Evolutionary conservation across 2,797 vertebrate species (phyloP).

Genomic region (Vespertilio murinus): DNA sequence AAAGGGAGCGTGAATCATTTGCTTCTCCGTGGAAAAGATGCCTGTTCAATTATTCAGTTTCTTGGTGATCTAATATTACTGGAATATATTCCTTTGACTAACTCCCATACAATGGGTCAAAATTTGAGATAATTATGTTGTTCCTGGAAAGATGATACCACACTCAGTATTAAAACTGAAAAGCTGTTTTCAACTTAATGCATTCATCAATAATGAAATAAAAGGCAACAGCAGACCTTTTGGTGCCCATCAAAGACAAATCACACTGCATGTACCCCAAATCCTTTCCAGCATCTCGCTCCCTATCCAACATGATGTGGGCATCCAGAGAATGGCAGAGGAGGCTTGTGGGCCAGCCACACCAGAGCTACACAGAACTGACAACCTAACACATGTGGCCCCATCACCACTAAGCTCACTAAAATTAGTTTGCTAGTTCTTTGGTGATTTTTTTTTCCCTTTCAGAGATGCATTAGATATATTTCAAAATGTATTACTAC

Average conservation of each 20-base stretch:
- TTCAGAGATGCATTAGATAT: not conserved
- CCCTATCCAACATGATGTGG: not conserved
- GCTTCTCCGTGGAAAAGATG: constrained; percentile 36
- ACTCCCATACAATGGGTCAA: not conserved
- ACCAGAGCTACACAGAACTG: not conserved
- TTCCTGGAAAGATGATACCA: not conserved
- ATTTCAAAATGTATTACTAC: constrained; percentile 29
- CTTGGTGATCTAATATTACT: not conserved
- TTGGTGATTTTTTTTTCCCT: not conserved
- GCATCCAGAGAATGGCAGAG: not conserved
- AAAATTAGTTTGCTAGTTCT: not conserved
- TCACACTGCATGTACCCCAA: not conserved
- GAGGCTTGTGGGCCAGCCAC: not conserved
- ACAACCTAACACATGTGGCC: not conserved
- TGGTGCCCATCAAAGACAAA: not conserved
- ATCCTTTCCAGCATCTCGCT: not conserved
- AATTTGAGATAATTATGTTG: not conserved
- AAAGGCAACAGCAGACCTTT: not conserved
- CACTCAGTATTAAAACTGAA: constrained; percentile 18
- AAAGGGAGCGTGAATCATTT: not conserved
- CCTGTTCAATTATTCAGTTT: constrained; percentile 20
- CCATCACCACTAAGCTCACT: not conserved
- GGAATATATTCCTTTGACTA: constrained; percentile 5
- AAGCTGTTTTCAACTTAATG: constrained; percentile 23
- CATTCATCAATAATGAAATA: constrained; percentile 30